These are phyloP conservation scores for Podarcis raffonei DNA, from an alignment of 2,113 vertebrate genomes.

Conservation along the genomic window DNA sequence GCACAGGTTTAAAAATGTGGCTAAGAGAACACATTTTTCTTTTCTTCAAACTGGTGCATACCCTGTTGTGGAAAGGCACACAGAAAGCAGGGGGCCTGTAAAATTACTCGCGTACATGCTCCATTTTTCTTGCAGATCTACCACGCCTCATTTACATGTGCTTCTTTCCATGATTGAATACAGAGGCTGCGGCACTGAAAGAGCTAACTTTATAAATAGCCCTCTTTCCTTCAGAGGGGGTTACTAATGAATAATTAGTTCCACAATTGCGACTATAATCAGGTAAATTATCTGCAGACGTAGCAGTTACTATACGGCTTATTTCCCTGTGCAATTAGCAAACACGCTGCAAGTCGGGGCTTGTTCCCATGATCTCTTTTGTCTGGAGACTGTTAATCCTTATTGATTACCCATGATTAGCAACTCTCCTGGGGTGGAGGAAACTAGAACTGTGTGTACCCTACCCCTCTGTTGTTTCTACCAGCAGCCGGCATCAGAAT, in stretches of 20 bases:
- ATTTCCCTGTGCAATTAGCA: neutral
- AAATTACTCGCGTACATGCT: neutral
- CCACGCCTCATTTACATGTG: neutral
- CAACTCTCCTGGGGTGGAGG: neutral
- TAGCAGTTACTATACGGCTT: neutral
- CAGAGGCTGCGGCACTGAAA: neutral
- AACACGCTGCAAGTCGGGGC: neutral
- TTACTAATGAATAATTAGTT: slow-evolving; percentile 17
- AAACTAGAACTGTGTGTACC: neutral
- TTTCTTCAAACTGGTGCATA: neutral
- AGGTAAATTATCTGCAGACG: slow-evolving; percentile 5
- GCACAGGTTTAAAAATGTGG: neutral
- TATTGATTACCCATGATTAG: neutral
- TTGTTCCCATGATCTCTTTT: neutral
- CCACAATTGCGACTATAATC: neutral
- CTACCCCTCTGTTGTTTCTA: neutral
- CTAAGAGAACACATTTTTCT: neutral
- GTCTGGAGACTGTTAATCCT: slow-evolving; percentile 3
- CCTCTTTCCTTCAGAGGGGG: neutral
- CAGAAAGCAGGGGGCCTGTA: neutral
- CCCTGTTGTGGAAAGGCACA: neutral
- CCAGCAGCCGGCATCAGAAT: neutral
- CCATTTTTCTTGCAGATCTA: neutral
- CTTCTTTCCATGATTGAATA: neutral
- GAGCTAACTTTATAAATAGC: neutral